Base-by-base conservation (phyloP, 1,140 invertebrate species). In the Andricus grossulariae region DNA sequence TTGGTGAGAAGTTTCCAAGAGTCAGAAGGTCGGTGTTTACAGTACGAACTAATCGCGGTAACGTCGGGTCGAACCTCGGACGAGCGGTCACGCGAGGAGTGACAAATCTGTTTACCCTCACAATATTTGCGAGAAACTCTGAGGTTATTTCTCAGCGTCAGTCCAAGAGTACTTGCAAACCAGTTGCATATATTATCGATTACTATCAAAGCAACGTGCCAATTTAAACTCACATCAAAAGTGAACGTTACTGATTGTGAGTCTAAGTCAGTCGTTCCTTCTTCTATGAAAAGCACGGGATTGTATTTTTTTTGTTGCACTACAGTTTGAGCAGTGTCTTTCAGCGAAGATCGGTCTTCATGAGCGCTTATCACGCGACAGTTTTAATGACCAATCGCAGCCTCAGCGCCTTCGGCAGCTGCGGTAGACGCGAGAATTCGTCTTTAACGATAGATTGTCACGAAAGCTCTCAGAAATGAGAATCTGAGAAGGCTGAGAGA, bases 31-130 rank as follows among this genome's bases (percentile, higher is more conserved):
- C 21, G 32, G n/a, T 83, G 57, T 83, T 81, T 81, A 76, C 78
- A 72, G 50, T 81, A 51, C 18, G 76, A 83, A 78, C 76, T 82
- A 79, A 78, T 83, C 80, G 73, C 7, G 49, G 19, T 25, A 52
- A 51, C 72, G 71, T 55, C 70, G 49, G 70, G 77, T 77, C 45
- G 74, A 70, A 73, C 57, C 71, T 78, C 21, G 11, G 72, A 74
- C 52, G 50, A 66, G 66, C 51, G 82, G 77, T 82, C 79, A 82
- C 66, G 73, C 74, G 78, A 83, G 75, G 74, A 84, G 80, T 84
- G 84, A 84, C 82, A 87, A 87, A 87, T 85, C 82, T 85, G 83
- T 87, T 87, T 84, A 83, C 82, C 79, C 50, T 75, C 57, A 78
- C 75, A 81, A 85, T 86, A 83, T 85, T 86, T 82, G 75, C 78